Percentiles rank a stretch among this genome's conserved stretches.
Evolutionary conservation across 2,888 invertebrate species (phyloP).

Genomic region (Globia sparganii): DNA sequence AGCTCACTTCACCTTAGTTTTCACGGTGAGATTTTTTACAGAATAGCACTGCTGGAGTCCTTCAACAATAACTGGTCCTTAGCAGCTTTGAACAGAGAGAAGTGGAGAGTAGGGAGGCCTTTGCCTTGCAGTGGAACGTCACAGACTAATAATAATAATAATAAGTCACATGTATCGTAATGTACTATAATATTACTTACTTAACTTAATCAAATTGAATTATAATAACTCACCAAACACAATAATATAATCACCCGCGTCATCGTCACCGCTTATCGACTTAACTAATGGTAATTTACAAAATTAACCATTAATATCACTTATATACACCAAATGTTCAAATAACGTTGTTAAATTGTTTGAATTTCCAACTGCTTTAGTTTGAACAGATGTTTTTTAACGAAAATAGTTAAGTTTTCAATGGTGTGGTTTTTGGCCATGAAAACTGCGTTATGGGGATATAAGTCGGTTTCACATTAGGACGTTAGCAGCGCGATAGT

Average conservation of each 20-base stretch:
- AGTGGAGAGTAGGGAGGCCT: too few species aligned
- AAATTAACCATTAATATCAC: slow-evolving; percentile 5
- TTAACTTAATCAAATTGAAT: background rate
- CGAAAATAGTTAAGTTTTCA: slow-evolving; percentile 5
- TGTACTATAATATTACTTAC: too few species aligned
- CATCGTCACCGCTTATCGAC: slow-evolving; percentile 9
- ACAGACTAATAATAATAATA: too few species aligned
- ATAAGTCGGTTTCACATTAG: too few species aligned
- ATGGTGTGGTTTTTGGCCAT: background rate
- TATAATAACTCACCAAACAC: slow-evolving; percentile 39
- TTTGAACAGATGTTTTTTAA: slow-evolving; percentile 24
- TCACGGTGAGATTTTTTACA: too few species aligned
- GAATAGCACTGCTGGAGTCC: too few species aligned
- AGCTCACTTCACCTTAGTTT: too few species aligned
- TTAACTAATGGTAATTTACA: slow-evolving; percentile 24
- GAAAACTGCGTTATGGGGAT: background rate
- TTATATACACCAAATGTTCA: slow-evolving; percentile 42
- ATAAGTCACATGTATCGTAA: too few species aligned
- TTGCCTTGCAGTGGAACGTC: too few species aligned
- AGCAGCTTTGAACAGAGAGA: too few species aligned
- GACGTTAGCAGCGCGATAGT: too few species aligned
- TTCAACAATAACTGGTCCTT: too few species aligned
- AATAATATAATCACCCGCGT: slow-evolving; percentile 24
- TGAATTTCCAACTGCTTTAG: background rate
- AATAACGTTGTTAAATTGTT: slow-evolving; percentile 7